These are phyloP conservation scores for Chamaetylas fuelleborni DNA, from an alignment of 2,113 vertebrate species.

Conservation along the genomic window DNA sequence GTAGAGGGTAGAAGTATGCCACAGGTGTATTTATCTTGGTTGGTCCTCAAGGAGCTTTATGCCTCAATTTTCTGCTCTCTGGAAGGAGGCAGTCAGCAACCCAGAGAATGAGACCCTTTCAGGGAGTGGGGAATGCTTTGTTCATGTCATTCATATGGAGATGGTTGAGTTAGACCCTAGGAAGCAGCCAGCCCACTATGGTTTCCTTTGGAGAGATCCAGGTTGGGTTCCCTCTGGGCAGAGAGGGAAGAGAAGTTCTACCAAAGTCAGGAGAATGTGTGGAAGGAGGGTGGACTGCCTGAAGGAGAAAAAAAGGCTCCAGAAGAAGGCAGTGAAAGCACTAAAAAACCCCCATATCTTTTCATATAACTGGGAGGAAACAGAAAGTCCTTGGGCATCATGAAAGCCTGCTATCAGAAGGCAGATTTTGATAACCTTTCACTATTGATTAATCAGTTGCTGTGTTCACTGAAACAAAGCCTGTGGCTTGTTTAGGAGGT, in stretches of 20 bases:
- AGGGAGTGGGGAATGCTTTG: neutral
- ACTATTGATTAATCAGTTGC: slow-evolving; percentile 11
- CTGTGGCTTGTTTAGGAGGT: neutral
- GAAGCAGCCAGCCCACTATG: neutral
- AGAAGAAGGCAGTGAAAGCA: neutral
- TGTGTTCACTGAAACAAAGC: slow-evolving; percentile 19
- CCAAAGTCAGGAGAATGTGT: accelerated
- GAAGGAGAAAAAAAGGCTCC: neutral
- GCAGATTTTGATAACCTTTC: slow-evolving; percentile 13
- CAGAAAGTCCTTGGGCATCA: neutral
- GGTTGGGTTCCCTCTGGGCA: neutral
- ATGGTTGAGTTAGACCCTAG: neutral
- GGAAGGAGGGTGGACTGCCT: neutral
- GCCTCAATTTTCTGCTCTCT: neutral
- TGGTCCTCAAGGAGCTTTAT: neutral
- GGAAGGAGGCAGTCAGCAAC: neutral
- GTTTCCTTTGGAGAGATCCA: neutral
- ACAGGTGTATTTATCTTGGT: neutral
- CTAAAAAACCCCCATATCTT: neutral
- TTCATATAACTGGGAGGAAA: neutral
- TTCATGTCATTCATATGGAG: accelerated
- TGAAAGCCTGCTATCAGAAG: neutral
- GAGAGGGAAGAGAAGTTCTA: neutral
- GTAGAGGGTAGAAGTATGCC: neutral
- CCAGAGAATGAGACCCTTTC: neutral